Conservation (phyloP, 1,140 invertebrate species). For the Drosophila ohnishii region DNA sequence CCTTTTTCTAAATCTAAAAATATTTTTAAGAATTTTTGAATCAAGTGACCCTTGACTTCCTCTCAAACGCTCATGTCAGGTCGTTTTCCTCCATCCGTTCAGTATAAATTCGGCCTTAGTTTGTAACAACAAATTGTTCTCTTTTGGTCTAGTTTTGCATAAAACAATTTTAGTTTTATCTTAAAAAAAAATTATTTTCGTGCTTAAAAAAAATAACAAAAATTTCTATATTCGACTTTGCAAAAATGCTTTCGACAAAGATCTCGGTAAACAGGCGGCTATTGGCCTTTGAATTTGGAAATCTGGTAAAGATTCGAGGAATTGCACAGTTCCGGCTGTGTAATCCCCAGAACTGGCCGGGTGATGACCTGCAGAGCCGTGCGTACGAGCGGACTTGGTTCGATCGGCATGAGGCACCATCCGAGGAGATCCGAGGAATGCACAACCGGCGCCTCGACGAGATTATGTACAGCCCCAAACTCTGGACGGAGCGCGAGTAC, state of each 20-base stretch:
- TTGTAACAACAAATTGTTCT: neutral
- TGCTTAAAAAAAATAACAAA: neutral
- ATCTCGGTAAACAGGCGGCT: neutral
- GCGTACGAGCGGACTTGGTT: constrained; percentile 21
- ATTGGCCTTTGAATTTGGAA: neutral
- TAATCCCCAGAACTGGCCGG: neutral
- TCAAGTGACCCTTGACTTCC: constrained; percentile 2
- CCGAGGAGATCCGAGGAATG: neutral
- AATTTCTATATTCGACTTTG: neutral
- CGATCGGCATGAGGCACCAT: too few relatives aligned
- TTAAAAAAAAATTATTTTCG: neutral
- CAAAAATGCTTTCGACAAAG: constrained; percentile 11
- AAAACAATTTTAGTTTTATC: neutral
- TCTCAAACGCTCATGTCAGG: neutral
- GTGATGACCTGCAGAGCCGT: neutral
- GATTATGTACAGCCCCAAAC: constrained; percentile 2
- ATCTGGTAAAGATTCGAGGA: neutral
- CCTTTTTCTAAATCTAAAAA: too few relatives aligned
- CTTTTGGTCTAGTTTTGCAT: neutral
- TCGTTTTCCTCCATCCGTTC: neutral
- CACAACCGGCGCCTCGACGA: neutral
- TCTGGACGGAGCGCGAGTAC: constrained; percentile 10
- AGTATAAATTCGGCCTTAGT: neutral
- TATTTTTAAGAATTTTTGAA: neutral
- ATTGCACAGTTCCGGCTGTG: constrained; percentile 14